Evolutionary conservation across 2,888 invertebrate genomes (phyloP).

Genomic region (Leptopilina drosophilae): DNA sequence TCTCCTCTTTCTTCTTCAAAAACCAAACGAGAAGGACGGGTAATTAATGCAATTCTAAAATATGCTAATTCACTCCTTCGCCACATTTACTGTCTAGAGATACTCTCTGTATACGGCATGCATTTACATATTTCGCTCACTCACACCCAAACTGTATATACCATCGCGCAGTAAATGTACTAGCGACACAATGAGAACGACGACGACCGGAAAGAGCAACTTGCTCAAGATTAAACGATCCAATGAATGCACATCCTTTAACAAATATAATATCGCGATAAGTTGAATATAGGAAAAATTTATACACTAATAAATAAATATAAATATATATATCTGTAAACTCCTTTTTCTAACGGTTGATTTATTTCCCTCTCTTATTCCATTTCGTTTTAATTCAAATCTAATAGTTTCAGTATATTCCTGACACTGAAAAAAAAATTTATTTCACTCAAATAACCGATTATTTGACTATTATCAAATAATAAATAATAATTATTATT

Average conservation of each 20-base stretch:
- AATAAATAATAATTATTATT: no score
- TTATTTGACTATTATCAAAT: no score
- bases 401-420: no score
- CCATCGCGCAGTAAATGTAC: not conserved
- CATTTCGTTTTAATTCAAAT: no score
- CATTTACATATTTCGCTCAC: slow-evolving; percentile 65
- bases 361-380: no score
- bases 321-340: no score
- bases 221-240: slow-evolving; percentile 54
- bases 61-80: slow-evolving; percentile 66
- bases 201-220: slow-evolving; percentile 25
- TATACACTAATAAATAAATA: not conserved
- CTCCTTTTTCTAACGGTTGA: no score
- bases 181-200: slow-evolving; percentile 41
- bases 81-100: slow-evolving; percentile 66
- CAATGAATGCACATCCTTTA: slow-evolving; percentile 39
- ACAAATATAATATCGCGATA: slow-evolving; percentile 38
- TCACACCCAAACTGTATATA: slow-evolving; percentile 4
- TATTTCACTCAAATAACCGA: no score
- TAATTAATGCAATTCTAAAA: slow-evolving; percentile 71
- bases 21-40: slow-evolving; percentile 41
- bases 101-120: slow-evolving; percentile 50
- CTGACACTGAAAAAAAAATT: no score
- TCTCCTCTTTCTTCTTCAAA: not conserved
- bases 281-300: not conserved